Evolutionary conservation across 2,888 invertebrate genomes (phyloP).

Genomic region (Drosophila niveifrons): DNA sequence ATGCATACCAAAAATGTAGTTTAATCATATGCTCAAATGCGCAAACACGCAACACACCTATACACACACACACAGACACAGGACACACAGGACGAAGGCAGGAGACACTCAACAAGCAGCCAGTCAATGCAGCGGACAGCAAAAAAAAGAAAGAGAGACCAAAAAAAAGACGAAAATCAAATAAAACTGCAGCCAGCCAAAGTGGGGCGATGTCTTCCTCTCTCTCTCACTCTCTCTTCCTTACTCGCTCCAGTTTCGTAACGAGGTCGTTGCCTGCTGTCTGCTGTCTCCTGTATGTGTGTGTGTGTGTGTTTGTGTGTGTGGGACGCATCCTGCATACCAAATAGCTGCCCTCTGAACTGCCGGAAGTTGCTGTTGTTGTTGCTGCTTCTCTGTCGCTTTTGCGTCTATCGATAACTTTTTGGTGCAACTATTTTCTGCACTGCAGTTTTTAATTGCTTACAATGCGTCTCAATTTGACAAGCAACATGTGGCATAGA

Average conservation of each 20-base stretch:
- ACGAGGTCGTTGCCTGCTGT: slow-evolving; percentile 76
- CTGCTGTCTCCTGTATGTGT: slow-evolving; percentile 17
- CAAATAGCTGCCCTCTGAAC: slow-evolving; percentile 61
- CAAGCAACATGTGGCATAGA: slow-evolving; percentile 71
- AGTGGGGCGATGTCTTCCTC: slow-evolving; percentile 44
- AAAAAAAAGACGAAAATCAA: slow-evolving; percentile 42
- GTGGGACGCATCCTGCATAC: slow-evolving; percentile 72
- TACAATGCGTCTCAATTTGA: slow-evolving; percentile 74
- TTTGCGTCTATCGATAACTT: slow-evolving; percentile 61
- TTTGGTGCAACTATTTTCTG: slow-evolving; percentile 67
- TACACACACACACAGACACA: slow-evolving; percentile 8
- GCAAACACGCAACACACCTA: slow-evolving; percentile 76
- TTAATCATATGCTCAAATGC: slow-evolving; percentile 80
- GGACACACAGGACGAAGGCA: slow-evolving; percentile 22
- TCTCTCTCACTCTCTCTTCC: slow-evolving; percentile 3
- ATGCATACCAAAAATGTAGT: slow-evolving; percentile 74
- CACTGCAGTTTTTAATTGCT: slow-evolving; percentile 69
- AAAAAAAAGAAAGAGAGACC: slow-evolving; percentile 1
- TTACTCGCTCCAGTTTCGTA: slow-evolving; percentile 69
- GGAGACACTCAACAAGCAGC: slow-evolving; percentile 16
- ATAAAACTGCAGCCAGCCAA: slow-evolving; percentile 56
- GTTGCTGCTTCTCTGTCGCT: slow-evolving; percentile 15
- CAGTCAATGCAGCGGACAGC: slow-evolving; percentile 35
- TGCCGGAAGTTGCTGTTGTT: slow-evolving; percentile 59
- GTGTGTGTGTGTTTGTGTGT: slow-evolving; percentile 43